phyloP scores from a whole-genome alignment of 2,113 vertebrate species.

The Bos taurus region ARS-UCD2.0 NC_037329.1:37129501-37130000 shows the following conservation, averaged over 20 bases:
- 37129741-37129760: background rate
- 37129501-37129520: background rate
- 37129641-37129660: background rate
- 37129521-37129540: too few relatives aligned
- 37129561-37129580: background rate
- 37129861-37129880: background rate
- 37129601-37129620: background rate
- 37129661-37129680: background rate
- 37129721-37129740: background rate
- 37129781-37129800: background rate
- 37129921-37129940: background rate
- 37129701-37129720: background rate
- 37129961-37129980: background rate
- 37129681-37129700: background rate
- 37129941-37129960: background rate
- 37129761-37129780: background rate
- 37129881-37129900: background rate
- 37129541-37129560: background rate
- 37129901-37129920: background rate
- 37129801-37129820: background rate
- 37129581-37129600: background rate
- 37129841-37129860: background rate
- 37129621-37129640: background rate
- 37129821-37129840: background rate
- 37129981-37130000: background rate